These are phyloP conservation scores for Hemiscyllium ocellatum DNA, from an alignment of 2,113 vertebrate genomes.

Conservation along the genomic window DNA sequence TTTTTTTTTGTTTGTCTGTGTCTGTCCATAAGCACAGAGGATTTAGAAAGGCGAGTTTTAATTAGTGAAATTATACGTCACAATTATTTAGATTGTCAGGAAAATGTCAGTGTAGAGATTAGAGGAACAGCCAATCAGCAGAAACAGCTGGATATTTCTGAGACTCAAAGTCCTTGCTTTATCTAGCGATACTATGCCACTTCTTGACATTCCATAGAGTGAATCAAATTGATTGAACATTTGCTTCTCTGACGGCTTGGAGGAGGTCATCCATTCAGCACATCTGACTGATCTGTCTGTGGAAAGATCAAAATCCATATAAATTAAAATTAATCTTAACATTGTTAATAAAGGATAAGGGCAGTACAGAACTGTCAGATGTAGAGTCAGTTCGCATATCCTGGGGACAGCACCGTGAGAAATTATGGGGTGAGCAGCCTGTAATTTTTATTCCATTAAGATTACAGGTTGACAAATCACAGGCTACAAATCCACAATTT, in stretches of 20 bases:
- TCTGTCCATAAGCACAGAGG: no score
- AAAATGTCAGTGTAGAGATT: background rate
- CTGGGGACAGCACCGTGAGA: background rate
- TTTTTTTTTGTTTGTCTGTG: no score
- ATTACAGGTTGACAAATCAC: background rate
- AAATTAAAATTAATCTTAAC: background rate
- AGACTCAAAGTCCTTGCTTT: background rate
- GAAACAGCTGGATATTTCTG: background rate
- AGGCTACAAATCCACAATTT: background rate
- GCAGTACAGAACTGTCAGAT: background rate
- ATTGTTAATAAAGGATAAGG: background rate
- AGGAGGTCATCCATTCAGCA: background rate
- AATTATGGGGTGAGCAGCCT: background rate
- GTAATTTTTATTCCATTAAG: conserved; percentile 26
- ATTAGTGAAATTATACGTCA: no score
- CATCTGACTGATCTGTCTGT: background rate
- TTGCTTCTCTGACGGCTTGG: background rate
- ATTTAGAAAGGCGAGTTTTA: no score
- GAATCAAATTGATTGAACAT: background rate
- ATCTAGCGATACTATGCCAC: background rate
- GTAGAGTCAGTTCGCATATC: background rate
- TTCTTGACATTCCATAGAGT: background rate
- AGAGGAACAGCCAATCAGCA: background rate
- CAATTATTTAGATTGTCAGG: background rate
- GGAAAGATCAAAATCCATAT: background rate